phyloP scores from a whole-genome alignment of 1,140 invertebrate genomes.

The Wasmannia auropunctata region DNA sequence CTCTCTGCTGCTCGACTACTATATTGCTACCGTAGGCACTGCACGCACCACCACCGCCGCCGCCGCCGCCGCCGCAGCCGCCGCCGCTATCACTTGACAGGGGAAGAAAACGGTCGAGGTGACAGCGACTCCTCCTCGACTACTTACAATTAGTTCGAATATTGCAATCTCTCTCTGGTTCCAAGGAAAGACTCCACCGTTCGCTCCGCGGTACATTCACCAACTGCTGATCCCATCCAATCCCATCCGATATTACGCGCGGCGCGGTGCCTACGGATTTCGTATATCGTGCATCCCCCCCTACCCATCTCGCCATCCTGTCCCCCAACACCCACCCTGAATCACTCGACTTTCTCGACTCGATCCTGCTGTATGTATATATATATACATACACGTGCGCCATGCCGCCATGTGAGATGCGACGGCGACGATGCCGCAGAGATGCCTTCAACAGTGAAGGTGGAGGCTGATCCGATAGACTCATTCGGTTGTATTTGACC shows the following conservation, averaged over 20 bases:
- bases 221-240: no score
- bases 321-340: slow-evolving; percentile 43
- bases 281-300: slow-evolving; percentile 33
- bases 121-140: neutral
- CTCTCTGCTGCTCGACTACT: neutral
- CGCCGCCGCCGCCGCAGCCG: no score
- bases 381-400: no score
- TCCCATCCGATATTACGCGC: slow-evolving; percentile 57
- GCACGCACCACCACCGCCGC: neutral
- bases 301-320: neutral
- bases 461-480: neutral
- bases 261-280: neutral
- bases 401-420: neutral
- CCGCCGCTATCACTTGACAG: neutral
- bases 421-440: neutral
- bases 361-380: no score
- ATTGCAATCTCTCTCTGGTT: neutral
- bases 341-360: slow-evolving; percentile 48
- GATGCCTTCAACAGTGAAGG: neutral
- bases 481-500: neutral
- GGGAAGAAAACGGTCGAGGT: neutral
- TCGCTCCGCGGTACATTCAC: slow-evolving; percentile 58
- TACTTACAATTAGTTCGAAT: neutral
- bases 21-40: no score
- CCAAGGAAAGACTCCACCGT: neutral